phyloP scores from a whole-genome alignment of 2,797 vertebrate genomes.

The Aulostomus chinensis region DNA sequence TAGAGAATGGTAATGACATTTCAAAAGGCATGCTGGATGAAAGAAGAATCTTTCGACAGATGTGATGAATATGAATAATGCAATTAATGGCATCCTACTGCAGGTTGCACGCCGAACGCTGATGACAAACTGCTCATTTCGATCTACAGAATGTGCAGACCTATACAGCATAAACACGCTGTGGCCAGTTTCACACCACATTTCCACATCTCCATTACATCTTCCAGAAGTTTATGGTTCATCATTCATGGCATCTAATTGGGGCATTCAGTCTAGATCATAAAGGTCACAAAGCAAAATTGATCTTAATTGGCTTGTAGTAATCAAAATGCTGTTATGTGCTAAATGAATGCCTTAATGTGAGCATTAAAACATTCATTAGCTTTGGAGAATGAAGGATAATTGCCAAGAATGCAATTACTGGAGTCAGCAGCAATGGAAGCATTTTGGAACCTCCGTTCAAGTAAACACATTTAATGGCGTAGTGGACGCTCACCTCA shows the following conservation, averaged over 20 bases:
- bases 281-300: constrained; percentile 81
- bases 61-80: constrained; percentile 64
- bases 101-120: constrained; percentile 51
- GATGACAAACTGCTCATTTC: constrained; percentile 54
- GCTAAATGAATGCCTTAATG: constrained; percentile 82
- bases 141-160: constrained; percentile 30
- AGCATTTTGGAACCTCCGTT: constrained; percentile 58
- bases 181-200: too few species aligned
- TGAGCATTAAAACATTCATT: constrained; percentile 82
- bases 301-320: constrained; percentile 82
- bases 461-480: constrained; percentile 58
- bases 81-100: constrained; percentile 54
- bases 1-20: constrained; percentile 61
- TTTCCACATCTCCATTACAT: constrained; percentile 46
- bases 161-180: too few species aligned
- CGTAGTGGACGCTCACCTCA: constrained; percentile 16
- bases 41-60: constrained; percentile 58
- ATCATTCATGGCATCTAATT: constrained; percentile 78
- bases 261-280: constrained; percentile 71
- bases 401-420: constrained; percentile 79
- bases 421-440: constrained; percentile 58
- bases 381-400: constrained; percentile 77
- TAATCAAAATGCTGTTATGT: constrained; percentile 83
- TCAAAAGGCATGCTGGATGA: constrained; percentile 40
- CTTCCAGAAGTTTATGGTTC: constrained; percentile 62